phyloP scores from a whole-genome alignment of 2,113 vertebrate species.

The Boleophthalmus pectinirostris region DNA sequence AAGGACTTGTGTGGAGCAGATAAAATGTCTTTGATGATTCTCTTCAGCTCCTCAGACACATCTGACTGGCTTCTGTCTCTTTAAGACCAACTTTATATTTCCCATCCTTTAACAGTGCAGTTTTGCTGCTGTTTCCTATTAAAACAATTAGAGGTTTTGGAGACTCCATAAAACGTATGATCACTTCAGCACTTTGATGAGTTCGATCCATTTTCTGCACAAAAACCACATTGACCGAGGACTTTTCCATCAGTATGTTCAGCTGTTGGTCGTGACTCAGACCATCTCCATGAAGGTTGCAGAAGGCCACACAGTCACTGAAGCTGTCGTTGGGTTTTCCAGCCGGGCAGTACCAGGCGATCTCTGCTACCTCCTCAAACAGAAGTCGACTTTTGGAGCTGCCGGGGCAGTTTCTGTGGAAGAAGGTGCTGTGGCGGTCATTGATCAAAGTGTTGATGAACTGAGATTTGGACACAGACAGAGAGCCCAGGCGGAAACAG shows the following conservation, averaged over 20 bases:
- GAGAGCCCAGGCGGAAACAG: slow-evolving; percentile 74
- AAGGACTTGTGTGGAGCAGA: slow-evolving; percentile 8
- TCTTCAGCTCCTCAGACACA: slow-evolving; percentile 52
- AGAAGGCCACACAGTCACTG: slow-evolving; percentile 72
- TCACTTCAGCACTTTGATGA: slow-evolving; percentile 22
- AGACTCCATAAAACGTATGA: slow-evolving; percentile 40
- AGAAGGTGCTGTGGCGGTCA: slow-evolving; percentile 63
- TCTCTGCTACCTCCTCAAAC: slow-evolving; percentile 78
- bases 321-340: slow-evolving; percentile 70
- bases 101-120: neutral
- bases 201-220: slow-evolving; percentile 39
- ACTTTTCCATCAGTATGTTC: slow-evolving; percentile 59
- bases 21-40: slow-evolving; percentile 56
- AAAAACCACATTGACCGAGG: slow-evolving; percentile 67
- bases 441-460: slow-evolving; percentile 77
- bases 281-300: slow-evolving; percentile 76
- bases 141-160: slow-evolving; percentile 68
- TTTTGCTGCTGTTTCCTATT: slow-evolving; percentile 42
- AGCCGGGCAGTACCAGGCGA: slow-evolving; percentile 80
- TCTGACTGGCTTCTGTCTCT: slow-evolving; percentile 68
- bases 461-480: slow-evolving; percentile 78
- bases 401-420: slow-evolving; percentile 71
- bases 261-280: slow-evolving; percentile 52
- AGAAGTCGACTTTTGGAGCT: slow-evolving; percentile 65
- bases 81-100: slow-evolving; percentile 63